phyloP scores from a whole-genome alignment of 2,888 invertebrate genomes.

The Ophion ventricosus region DNA sequence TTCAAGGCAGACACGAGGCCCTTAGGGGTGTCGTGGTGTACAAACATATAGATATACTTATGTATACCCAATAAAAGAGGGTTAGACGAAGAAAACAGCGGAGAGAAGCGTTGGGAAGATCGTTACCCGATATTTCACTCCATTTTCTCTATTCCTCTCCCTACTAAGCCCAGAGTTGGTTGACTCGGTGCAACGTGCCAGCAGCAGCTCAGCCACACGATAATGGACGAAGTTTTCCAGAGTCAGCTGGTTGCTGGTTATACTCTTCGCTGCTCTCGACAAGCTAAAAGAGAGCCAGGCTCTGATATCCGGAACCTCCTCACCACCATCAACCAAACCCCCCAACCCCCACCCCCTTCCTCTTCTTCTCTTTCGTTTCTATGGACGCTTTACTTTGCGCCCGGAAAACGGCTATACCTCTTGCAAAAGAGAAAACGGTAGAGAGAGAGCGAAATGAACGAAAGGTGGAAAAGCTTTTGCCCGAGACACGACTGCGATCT shows the following conservation, averaged over 20 bases:
- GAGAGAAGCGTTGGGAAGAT: constrained; percentile 57
- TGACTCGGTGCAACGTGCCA: constrained; percentile 64
- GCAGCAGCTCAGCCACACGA: constrained; percentile 57
- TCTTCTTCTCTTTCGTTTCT: constrained; percentile 16
- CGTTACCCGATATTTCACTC: constrained; percentile 70
- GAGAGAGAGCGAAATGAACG: constrained; percentile 15
- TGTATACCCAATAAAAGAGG: constrained; percentile 23
- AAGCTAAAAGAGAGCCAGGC: constrained; percentile 46
- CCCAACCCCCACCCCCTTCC: neutral
- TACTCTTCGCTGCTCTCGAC: constrained; percentile 48
- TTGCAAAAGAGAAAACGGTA: constrained; percentile 15
- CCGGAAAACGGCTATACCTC: constrained; percentile 51
- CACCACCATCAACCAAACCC: too few species aligned
- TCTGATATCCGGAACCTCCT: constrained; percentile 9
- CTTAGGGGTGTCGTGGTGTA: neutral
- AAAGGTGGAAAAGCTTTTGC: constrained; percentile 32
- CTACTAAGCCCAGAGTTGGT: constrained; percentile 49
- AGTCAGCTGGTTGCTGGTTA: constrained; percentile 67
- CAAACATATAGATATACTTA: neutral
- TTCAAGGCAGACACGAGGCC: neutral
- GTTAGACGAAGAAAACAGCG: constrained; percentile 24
- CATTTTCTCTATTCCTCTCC: constrained; percentile 50
- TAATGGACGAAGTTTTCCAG: constrained; percentile 69
- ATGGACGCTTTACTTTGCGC: constrained; percentile 51
- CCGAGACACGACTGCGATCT: constrained; percentile 6